phyloP scores from a whole-genome alignment of 2,888 invertebrate genomes.

The Hedychridium roseum region DNA sequence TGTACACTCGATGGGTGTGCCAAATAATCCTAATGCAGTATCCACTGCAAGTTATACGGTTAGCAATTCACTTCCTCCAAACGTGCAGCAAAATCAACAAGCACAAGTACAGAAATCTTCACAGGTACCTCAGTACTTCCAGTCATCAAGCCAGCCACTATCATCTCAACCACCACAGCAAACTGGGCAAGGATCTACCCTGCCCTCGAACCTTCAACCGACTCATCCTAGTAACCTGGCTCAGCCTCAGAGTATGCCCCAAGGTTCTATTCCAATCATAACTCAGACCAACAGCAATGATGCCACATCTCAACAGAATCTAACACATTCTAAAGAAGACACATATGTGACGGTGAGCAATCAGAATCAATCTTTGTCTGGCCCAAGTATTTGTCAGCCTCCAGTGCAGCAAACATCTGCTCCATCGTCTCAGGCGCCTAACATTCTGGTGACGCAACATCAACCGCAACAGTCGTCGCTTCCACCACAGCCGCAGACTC shows the following conservation, averaged over 20 bases:
- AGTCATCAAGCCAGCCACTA: constrained; percentile 45
- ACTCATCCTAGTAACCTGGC: constrained; percentile 66
- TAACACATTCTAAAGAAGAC: constrained; percentile 51
- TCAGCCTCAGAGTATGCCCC: constrained; percentile 69
- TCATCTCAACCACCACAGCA: constrained; percentile 51
- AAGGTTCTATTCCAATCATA: constrained; percentile 70
- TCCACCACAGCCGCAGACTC: constrained; percentile 65
- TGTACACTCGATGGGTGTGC: constrained; percentile 40
- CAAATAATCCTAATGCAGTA: constrained; percentile 49
- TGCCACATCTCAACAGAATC: constrained; percentile 47
- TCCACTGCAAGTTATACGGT: constrained; percentile 45
- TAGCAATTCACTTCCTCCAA: constrained; percentile 60
- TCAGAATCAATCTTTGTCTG: constrained; percentile 49
- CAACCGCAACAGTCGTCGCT: constrained; percentile 57
- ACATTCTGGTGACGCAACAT: constrained; percentile 51
- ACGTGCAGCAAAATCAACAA: constrained; percentile 68
- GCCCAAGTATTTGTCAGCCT: constrained; percentile 51
- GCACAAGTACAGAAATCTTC: constrained; percentile 63
- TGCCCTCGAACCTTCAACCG: constrained; percentile 69
- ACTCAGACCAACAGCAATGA: constrained; percentile 59
- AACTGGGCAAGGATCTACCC: constrained; percentile 69
- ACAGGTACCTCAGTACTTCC: constrained; percentile 50
- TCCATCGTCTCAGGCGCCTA: constrained; percentile 48
- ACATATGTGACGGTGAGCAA: constrained; percentile 46
- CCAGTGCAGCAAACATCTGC: constrained; percentile 44